phyloP scores from a whole-genome alignment of 2,888 invertebrate genomes.

The Apeira syringaria region DNA sequence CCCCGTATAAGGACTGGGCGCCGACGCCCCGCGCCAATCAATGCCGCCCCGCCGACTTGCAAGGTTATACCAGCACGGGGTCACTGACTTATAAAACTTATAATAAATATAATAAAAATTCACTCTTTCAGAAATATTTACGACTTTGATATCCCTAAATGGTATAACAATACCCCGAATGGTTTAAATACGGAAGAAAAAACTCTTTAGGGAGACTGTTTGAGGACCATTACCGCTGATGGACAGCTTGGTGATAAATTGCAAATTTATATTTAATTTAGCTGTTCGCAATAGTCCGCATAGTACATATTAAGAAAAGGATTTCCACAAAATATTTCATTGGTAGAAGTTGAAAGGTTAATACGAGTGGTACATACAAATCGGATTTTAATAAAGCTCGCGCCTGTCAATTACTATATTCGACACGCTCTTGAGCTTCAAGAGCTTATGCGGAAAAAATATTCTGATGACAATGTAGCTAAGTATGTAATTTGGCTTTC shows the following conservation, averaged over 20 bases:
- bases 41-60: slow-evolving; percentile 41
- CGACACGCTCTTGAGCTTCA: slow-evolving; percentile 26
- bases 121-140: slow-evolving; percentile 63
- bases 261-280: slow-evolving; percentile 30
- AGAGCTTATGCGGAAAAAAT: slow-evolving; percentile 11
- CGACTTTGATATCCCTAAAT: slow-evolving; percentile 53
- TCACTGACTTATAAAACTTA: slow-evolving; percentile 71
- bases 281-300: too few relatives aligned
- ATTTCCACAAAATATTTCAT: too few relatives aligned
- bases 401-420: slow-evolving; percentile 27
- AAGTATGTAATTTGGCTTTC: too few relatives aligned
- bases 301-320: too few relatives aligned
- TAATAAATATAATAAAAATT: slow-evolving; percentile 46
- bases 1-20: slow-evolving; percentile 52
- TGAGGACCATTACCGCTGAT: slow-evolving; percentile 42
- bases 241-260: slow-evolving; percentile 36
- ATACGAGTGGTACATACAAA: slow-evolving; percentile 22
- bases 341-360: too few relatives aligned
- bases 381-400: slow-evolving; percentile 25
- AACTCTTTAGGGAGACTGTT: slow-evolving; percentile 28
- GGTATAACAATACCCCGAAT: slow-evolving; percentile 43
- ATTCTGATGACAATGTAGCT: too few relatives aligned
- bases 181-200: slow-evolving; percentile 59
- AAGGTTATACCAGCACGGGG: slow-evolving; percentile 44
- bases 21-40: slow-evolving; percentile 50